These are phyloP conservation scores for Wiebesia pumilae DNA, from an alignment of 1,140 invertebrate species.

Conservation along the genomic window DNA sequence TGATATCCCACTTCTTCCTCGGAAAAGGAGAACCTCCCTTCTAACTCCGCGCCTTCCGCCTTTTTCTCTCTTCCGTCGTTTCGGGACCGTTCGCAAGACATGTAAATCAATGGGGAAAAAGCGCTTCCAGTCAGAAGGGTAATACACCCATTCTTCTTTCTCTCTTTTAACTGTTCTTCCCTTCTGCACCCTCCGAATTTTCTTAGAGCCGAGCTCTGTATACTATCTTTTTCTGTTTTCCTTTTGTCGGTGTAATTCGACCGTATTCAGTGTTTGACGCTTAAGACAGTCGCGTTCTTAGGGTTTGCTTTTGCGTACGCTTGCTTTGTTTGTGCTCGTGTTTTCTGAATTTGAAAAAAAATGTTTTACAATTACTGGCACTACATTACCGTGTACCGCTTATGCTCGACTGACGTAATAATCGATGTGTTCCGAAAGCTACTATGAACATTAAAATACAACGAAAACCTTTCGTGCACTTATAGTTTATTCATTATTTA, in stretches of 20 bases:
- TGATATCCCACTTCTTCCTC: conserved; percentile 62
- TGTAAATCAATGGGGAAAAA: conserved; percentile 72
- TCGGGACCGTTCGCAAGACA: conserved; percentile 61
- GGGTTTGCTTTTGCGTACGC: neutral
- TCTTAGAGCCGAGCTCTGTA: conserved; percentile 41
- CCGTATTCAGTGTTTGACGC: neutral
- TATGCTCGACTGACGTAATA: too few relatives aligned
- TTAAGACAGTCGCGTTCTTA: neutral
- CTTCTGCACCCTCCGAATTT: conserved; percentile 27
- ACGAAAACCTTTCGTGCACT: too few relatives aligned
- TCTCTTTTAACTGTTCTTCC: conserved; percentile 53
- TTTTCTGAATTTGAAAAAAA: too few relatives aligned
- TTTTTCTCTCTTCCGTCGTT: conserved; percentile 38
- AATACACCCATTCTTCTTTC: conserved; percentile 43
- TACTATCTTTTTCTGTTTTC: conserved; percentile 30
- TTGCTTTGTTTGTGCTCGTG: neutral
- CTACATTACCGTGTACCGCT: too few relatives aligned
- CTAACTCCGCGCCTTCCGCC: neutral
- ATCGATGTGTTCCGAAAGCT: too few relatives aligned
- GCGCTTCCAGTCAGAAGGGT: conserved; percentile 48
- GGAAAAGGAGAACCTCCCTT: neutral
- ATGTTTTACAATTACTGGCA: conserved; percentile 1
- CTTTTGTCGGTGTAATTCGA: neutral
- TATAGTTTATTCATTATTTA: too few relatives aligned
- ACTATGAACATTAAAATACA: too few relatives aligned